Base-by-base conservation (phyloP, 92 coral and sea anemone species). In the Palythoa grandiflora region DNA sequence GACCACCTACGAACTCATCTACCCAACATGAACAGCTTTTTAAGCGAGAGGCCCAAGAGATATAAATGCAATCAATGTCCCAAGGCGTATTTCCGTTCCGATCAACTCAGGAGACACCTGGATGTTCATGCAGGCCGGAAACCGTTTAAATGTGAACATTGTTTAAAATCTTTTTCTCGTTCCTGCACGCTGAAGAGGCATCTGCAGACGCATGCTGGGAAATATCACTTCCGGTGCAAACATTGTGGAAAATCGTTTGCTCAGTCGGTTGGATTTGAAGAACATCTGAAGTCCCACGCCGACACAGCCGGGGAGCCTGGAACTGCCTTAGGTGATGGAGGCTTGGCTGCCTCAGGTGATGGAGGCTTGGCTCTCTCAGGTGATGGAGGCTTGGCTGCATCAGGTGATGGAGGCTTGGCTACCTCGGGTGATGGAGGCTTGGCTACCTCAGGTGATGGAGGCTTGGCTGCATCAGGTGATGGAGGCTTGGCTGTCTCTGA, bases 171-270 rank as follows among this genome's bases (percentile, higher is more conserved):
- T 10, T 76, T 76, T 76, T 36, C 21, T 3, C 80, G 80, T 16
- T 20, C 57, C 0, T 37, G 53, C 53, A 15, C 38, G 2, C 66
- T 76, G 65, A 76, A 50, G 15, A 76, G 53, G 19, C 80, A 76
- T 48, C 65, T 51, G 16, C 21, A 9, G 38, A 76, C 20, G 53
- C 80, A 76, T 12, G 15, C 9, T 20, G 80, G 80, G 7, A 76
- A 76, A 8, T 48, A 35, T 51, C 65, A 76, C 10, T 76, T 76
- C 65, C 61, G 53, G 44, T 76, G 80, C 16, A 14, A 52, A 21
- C 80, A 76, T 48, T 76, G 80, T 40, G 35, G 3, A n/a, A 76
- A 76, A 61, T 76, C 47, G 6, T 76, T 51, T 76, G 80, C 80
- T 12, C 80, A 76, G 80, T 50, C 80, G 28, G 80, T 76, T 51